phyloP scores from a whole-genome alignment of 2,113 vertebrate species.

The Pterocles gutturalis region DNA sequence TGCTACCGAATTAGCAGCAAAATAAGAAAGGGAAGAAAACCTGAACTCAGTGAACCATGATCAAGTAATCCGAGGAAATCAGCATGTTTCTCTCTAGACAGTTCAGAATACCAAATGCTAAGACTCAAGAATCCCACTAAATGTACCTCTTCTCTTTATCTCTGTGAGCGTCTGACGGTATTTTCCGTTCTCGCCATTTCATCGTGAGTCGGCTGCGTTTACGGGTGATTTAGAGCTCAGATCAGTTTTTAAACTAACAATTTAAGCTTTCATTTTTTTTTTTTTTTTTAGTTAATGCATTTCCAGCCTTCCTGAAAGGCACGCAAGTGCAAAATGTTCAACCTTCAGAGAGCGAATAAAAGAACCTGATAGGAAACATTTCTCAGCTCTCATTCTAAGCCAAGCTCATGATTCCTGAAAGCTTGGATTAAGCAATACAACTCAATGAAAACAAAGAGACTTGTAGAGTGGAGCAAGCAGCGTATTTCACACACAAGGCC shows the following conservation, averaged over 20 bases:
- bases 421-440: not conserved
- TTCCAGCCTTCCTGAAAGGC: conserved; percentile 3
- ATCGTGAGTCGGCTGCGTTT: not conserved
- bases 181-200: conserved; percentile 16
- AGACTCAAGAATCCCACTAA: conserved; percentile 35
- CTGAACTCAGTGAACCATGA: conserved; percentile 65
- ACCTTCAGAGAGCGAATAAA: not conserved
- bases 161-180: not conserved
- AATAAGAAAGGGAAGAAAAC: conserved; percentile 23
- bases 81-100: conserved; percentile 48
- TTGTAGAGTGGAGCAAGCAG: not conserved
- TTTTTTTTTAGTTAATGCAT: not conserved
- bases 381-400: not conserved
- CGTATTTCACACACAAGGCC: not conserved
- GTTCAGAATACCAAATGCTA: conserved; percentile 29
- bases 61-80: conserved; percentile 53
- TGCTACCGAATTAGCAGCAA: conserved; percentile 16
- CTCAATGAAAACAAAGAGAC: not conserved
- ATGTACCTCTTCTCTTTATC: not conserved
- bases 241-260: conserved; percentile 36
- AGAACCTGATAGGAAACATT: not conserved
- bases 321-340: not conserved
- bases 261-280: not conserved
- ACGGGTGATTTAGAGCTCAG: conserved; percentile 31
- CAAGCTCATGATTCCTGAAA: conserved; percentile 1